Percentiles rank a stretch among this genome's conserved stretches.
Evolutionary conservation across 64 coral and sea anemone genomes (phyloP).

Genomic region (Acropora yongei): DNA sequence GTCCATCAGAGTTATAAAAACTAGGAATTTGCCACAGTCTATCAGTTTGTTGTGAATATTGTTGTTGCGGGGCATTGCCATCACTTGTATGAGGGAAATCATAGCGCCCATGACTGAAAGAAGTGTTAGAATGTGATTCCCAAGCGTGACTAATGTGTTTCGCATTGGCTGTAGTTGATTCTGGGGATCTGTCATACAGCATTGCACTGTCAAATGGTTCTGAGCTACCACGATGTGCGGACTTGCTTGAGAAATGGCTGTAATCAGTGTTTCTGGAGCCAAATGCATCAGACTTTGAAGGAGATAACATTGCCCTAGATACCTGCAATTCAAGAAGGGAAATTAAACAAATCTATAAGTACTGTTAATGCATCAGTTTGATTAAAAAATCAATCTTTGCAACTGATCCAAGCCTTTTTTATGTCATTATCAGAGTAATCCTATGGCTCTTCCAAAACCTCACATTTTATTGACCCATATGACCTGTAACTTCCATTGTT

Average conservation of each 20-base stretch:
- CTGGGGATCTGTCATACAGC: neutral
- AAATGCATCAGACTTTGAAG: neutral
- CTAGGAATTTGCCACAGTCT: neutral
- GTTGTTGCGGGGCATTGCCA: neutral
- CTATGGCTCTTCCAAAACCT: too few species aligned
- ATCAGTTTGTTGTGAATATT: conserved; percentile 10
- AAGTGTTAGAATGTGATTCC: neutral
- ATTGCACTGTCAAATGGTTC: neutral
- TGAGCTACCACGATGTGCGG: neutral
- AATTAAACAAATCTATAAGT: neutral
- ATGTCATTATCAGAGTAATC: too few species aligned
- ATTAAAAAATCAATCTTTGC: too few species aligned
- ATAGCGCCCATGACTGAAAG: neutral
- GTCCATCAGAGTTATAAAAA: conserved; percentile 15
- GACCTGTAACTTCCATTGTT: too few species aligned
- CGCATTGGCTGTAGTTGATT: neutral
- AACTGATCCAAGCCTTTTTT: too few species aligned
- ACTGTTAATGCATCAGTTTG: too few species aligned
- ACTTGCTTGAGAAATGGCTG: neutral
- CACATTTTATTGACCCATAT: too few species aligned
- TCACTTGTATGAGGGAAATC: neutral
- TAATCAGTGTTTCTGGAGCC: neutral
- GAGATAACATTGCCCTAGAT: neutral
- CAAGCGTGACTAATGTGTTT: neutral
- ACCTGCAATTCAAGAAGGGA: neutral